Conservation (phyloP, 2,888 invertebrate genomes). For the Platynereis dumerilii region DNA sequence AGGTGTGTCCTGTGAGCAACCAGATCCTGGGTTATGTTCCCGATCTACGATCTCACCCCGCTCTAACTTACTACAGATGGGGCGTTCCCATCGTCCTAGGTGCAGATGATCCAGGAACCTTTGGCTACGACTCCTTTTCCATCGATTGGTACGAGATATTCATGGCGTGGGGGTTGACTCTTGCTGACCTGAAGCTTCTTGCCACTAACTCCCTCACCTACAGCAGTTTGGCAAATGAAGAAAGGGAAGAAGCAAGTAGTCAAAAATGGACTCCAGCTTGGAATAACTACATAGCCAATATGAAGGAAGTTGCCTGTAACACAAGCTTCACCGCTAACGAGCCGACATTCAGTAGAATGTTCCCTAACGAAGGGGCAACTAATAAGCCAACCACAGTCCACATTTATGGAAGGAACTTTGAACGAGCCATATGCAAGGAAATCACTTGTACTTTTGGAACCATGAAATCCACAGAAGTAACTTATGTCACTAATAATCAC, state of each 20-base stretch:
- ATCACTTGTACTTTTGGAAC: constrained; percentile 33
- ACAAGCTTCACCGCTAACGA: constrained; percentile 8
- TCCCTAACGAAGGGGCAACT: constrained; percentile 31
- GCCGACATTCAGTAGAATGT: constrained; percentile 16
- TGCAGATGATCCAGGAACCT: constrained; percentile 43
- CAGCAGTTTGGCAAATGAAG: constrained; percentile 32
- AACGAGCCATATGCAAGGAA: constrained; percentile 30
- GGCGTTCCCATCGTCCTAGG: constrained; percentile 41
- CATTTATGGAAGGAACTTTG: constrained; percentile 38
- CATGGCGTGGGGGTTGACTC: constrained; percentile 42
- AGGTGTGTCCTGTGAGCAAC: constrained; percentile 40
- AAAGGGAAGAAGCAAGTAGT: constrained; percentile 32
- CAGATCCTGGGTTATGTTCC: constrained; percentile 40
- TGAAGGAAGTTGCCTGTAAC: constrained; percentile 31
- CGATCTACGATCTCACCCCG: constrained; percentile 43
- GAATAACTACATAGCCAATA: constrained; percentile 33
- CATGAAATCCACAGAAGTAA: not conserved
- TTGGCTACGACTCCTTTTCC: constrained; percentile 43
- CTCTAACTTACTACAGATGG: constrained; percentile 30
- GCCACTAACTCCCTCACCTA: constrained; percentile 39
- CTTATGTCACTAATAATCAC: constrained; percentile 29
- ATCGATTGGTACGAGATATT: constrained; percentile 42
- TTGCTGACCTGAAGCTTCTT: constrained; percentile 39
- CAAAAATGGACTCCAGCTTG: constrained; percentile 37
- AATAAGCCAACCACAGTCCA: constrained; percentile 32